These are phyloP conservation scores for Watsonalla binaria DNA, from an alignment of 2,888 invertebrate species.

Conservation along the genomic window DNA sequence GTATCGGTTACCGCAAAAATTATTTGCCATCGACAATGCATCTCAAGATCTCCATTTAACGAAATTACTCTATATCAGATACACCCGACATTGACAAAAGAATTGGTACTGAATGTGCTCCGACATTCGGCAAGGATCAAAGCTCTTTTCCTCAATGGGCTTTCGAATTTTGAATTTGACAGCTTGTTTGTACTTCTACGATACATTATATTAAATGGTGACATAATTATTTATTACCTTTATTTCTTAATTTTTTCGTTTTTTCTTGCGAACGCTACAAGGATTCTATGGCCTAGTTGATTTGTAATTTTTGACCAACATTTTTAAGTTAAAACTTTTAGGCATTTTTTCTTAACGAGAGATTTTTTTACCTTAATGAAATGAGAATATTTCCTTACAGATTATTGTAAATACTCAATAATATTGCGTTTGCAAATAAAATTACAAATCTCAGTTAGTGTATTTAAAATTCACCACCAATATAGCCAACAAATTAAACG, in stretches of 20 bases:
- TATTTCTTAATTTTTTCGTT: not conserved
- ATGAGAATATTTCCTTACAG: too few species aligned
- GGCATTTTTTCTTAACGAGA: too few species aligned
- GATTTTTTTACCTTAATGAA: too few species aligned
- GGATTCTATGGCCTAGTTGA: too few species aligned
- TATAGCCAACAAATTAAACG: not conserved
- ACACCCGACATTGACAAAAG: constrained; percentile 37
- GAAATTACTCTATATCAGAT: constrained; percentile 63
- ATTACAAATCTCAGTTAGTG: too few species aligned
- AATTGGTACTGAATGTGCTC: constrained; percentile 9
- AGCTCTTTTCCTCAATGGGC: constrained; percentile 17
- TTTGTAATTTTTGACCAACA: too few species aligned
- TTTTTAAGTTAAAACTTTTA: too few species aligned
- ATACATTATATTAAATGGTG: not conserved
- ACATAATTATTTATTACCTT: not conserved
- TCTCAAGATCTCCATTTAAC: constrained; percentile 68
- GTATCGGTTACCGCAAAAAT: constrained; percentile 77
- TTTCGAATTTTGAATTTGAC: constrained; percentile 4
- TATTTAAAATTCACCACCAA: not conserved
- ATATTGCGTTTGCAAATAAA: too few species aligned
- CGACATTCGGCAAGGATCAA: constrained; percentile 47
- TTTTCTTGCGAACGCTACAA: too few species aligned
- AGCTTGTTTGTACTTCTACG: constrained; percentile 1
- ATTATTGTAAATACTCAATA: too few species aligned
- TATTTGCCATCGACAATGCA: constrained; percentile 60